Conservation (phyloP, 2,888 invertebrate species). For the Drosophila macrospina region DNA sequence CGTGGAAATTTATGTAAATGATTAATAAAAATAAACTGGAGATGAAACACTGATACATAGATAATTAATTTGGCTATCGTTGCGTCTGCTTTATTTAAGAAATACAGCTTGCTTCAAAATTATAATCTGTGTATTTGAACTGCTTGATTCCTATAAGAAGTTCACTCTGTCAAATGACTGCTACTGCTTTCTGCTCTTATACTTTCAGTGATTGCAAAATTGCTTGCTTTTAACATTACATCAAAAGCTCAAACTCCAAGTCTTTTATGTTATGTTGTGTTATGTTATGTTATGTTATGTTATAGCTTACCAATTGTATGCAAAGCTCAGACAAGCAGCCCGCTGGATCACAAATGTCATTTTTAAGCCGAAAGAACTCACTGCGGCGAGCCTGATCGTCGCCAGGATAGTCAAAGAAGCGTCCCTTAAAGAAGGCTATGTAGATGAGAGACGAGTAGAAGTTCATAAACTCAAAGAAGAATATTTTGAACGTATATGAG, state of each 20-base stretch:
- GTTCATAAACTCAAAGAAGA: slow-evolving; percentile 99
- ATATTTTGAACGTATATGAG: slow-evolving; percentile 98
- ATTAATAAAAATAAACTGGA: no score
- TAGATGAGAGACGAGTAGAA: slow-evolving; percentile 99
- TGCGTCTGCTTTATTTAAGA: not conserved
- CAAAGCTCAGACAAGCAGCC: slow-evolving; percentile 97
- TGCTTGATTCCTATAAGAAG: not conserved
- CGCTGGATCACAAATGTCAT: slow-evolving; percentile 95
- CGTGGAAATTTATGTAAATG: no score
- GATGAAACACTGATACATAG: no score
- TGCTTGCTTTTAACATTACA: no score
- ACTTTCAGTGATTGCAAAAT: not conserved
- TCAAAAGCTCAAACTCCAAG: no score
- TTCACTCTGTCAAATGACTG: not conserved
- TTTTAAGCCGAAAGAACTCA: slow-evolving; percentile 91
- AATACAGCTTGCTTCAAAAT: not conserved
- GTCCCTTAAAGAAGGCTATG: slow-evolving; percentile 98
- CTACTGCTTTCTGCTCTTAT: not conserved
- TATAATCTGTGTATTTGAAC: not conserved
- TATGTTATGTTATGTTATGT: no score
- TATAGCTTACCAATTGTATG: slow-evolving; percentile 90
- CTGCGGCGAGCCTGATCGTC: slow-evolving; percentile 91
- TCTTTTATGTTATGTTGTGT: not conserved
- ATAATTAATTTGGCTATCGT: no score
- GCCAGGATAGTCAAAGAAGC: slow-evolving; percentile 95